These are phyloP conservation scores for Pachyseris speciosa DNA, from an alignment of 64 coral and sea anemone genomes.

Conservation along the genomic window DNA sequence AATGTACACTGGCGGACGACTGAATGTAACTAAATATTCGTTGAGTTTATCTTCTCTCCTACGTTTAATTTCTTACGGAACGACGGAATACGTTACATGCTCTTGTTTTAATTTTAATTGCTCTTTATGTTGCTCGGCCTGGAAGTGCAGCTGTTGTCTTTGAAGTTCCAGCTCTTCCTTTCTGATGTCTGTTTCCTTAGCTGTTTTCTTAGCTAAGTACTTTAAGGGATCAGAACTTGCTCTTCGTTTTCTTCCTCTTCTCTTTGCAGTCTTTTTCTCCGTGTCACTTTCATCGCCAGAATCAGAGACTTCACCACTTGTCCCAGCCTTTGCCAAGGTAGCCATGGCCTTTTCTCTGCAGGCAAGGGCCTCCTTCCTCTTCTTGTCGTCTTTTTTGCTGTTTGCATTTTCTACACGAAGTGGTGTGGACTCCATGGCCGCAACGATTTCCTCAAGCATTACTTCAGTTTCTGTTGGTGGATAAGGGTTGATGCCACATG, in stretches of 20 bases:
- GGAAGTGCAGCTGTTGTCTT: conserved; percentile 60
- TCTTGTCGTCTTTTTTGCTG: conserved; percentile 59
- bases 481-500: conserved; percentile 68
- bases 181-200: conserved; percentile 56
- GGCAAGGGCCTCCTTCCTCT: conserved; percentile 70
- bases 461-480: conserved; percentile 64
- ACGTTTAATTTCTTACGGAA: too few relatives aligned
- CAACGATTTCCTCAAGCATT: conserved; percentile 68
- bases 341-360: conserved; percentile 63
- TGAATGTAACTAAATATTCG: too few relatives aligned
- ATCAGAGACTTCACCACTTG: conserved; percentile 51
- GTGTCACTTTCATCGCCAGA: conserved; percentile 40
- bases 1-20: too few relatives aligned
- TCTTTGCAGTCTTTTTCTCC: conserved; percentile 20
- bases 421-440: conserved; percentile 53
- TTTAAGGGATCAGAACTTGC: conserved; percentile 56
- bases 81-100: too few relatives aligned
- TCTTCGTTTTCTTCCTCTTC: conserved; percentile 60
- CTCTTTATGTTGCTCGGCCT: conserved; percentile 72
- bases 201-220: conserved; percentile 70
- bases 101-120: conserved; percentile 70
- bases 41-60: too few relatives aligned
- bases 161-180: conserved; percentile 77
- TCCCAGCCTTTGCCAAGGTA: conserved; percentile 54
- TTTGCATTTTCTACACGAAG: conserved; percentile 25